Conservation (phyloP, 2,888 invertebrate genomes). For the Caenorhabditis angaria region DNA sequence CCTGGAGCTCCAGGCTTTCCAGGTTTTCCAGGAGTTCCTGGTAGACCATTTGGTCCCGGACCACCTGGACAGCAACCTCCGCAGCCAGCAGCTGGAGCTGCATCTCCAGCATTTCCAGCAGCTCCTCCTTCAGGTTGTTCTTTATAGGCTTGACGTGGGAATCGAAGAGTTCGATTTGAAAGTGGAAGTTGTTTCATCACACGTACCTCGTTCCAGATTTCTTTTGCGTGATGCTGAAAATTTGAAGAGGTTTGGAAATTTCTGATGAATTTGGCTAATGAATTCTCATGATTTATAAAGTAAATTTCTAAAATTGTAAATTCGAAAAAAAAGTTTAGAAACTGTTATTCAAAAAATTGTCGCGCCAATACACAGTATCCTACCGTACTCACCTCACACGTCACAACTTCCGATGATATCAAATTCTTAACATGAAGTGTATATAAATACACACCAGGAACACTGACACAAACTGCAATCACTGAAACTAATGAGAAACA, state of each 20-base stretch:
- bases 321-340: no score
- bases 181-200: constrained; percentile 36
- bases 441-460: constrained; percentile 38
- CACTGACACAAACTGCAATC: constrained; percentile 27
- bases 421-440: constrained; percentile 35
- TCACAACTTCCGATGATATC: constrained; percentile 25
- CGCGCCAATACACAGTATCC: no score
- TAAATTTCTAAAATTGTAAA: no score
- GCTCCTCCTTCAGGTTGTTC: constrained; percentile 19
- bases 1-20: constrained; percentile 42
- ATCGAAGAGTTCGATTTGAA: constrained; percentile 34
- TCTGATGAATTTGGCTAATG: no score
- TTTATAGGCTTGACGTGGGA: constrained; percentile 30
- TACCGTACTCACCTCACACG: constrained; percentile 49
- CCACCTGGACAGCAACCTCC: constrained; percentile 21
- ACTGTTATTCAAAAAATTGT: no score
- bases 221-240: constrained; percentile 32
- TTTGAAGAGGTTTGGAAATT: no score
- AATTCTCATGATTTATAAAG: no score
- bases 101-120: constrained; percentile 19
- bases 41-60: constrained; percentile 36
- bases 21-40: constrained; percentile 48
- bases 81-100: constrained; percentile 8
- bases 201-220: constrained; percentile 33
- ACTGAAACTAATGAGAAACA: constrained; percentile 39